Conservation (phyloP, 1,140 invertebrate genomes). For the Diorhabda sublineata region DNA sequence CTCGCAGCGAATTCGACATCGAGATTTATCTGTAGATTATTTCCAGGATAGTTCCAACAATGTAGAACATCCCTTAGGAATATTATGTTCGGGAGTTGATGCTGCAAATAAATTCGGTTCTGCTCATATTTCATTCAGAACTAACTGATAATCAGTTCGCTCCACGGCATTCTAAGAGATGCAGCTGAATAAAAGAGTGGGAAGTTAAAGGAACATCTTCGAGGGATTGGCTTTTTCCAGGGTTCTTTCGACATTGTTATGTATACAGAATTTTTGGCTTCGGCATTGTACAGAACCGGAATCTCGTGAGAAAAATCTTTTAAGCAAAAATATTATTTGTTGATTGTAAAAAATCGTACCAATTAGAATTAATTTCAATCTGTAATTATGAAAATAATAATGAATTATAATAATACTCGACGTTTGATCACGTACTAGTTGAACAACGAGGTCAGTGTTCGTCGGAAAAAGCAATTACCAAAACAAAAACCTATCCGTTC, state of each 20-base stretch:
- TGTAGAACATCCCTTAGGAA: not conserved
- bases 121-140: constrained; percentile 3
- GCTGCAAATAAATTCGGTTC: constrained; percentile 6
- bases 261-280: constrained; percentile 1
- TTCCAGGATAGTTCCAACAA: not conserved
- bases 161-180: not conserved
- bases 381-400: not conserved
- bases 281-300: not conserved
- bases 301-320: not conserved
- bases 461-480: not conserved
- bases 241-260: not conserved
- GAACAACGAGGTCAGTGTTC: not conserved
- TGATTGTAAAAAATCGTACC: not conserved
- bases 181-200: not conserved
- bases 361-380: not conserved
- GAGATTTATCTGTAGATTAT: constrained; percentile 3
- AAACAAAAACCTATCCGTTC: no score
- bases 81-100: not conserved
- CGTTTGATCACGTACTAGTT: not conserved
- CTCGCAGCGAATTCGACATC: not conserved
- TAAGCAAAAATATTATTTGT: not conserved
- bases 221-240: not conserved
- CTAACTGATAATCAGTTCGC: constrained; percentile 7
- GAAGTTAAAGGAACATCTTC: not conserved
- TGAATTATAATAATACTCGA: not conserved